Conservation (phyloP, 2,113 vertebrate species). For the Nothocercus nigrocapillus region DNA sequence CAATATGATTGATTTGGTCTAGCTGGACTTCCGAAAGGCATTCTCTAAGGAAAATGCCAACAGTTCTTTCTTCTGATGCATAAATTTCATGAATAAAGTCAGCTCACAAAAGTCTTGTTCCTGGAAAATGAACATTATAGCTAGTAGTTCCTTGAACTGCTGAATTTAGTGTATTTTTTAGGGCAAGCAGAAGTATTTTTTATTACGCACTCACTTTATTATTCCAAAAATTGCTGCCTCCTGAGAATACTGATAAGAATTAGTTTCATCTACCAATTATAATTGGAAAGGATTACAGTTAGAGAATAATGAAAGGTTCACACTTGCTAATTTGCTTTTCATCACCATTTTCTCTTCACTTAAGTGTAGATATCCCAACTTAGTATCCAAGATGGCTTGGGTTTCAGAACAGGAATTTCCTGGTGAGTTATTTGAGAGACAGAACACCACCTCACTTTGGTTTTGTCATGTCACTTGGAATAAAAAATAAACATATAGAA, state of each 20-base stretch:
- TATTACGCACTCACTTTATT: not conserved
- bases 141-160: not conserved
- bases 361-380: not conserved
- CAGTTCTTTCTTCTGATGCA: not conserved
- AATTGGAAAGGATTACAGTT: not conserved
- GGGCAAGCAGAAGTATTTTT: not conserved
- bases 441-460: not conserved
- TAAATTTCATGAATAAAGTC: not conserved
- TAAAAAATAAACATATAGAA: not conserved
- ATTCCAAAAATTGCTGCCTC: not conserved
- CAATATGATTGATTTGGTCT: not conserved
- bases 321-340: not conserved
- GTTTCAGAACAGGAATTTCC: not conserved
- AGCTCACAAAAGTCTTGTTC: not conserved
- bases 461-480: not conserved
- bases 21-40: not conserved
- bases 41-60: not conserved
- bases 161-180: not conserved
- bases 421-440: not conserved
- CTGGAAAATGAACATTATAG: not conserved
- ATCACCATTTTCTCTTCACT: not conserved
- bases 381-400: not conserved
- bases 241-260: not conserved
- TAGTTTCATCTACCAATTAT: not conserved
- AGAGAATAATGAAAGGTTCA: not conserved